Conservation (phyloP, 2,113 vertebrate genomes). For the Cheirogaleus medius region DNA sequence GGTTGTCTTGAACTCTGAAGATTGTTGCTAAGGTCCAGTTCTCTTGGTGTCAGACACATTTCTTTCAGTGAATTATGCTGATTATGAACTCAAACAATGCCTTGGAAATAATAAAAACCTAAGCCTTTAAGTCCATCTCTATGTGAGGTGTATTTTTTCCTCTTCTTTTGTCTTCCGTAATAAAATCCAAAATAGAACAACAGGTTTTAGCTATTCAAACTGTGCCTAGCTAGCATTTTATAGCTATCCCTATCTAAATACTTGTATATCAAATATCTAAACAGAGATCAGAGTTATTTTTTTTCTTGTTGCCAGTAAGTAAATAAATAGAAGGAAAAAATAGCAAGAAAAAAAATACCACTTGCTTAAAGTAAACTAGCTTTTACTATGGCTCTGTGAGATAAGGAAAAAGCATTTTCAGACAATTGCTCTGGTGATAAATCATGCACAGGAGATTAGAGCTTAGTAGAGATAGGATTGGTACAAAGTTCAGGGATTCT, state of each 20-base stretch:
- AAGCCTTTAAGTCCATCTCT: neutral
- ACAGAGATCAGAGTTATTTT: conserved; percentile 53
- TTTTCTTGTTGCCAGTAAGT: conserved; percentile 47
- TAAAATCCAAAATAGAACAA: conserved; percentile 15
- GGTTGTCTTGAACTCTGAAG: neutral
- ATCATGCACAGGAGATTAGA: conserved; percentile 39
- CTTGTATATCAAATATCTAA: conserved; percentile 41
- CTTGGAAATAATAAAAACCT: conserved; percentile 43
- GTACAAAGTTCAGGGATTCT: neutral
- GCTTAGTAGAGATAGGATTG: neutral
- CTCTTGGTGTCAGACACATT: neutral
- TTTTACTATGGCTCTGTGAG: conserved; percentile 38
- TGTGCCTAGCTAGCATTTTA: conserved; percentile 38
- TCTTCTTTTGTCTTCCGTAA: neutral
- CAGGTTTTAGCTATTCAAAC: neutral
- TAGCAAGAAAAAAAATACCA: conserved; percentile 10
- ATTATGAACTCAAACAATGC: conserved; percentile 31
- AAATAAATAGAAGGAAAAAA: conserved; percentile 59
- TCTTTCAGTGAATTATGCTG: neutral
- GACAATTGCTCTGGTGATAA: conserved; percentile 49
- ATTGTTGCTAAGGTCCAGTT: neutral
- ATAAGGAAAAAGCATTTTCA: conserved; percentile 56
- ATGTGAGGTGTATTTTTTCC: neutral
- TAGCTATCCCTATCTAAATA: conserved; percentile 21
- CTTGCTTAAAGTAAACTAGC: conserved; percentile 62